Conservation (phyloP, 2,888 invertebrate species). For the Dione juno region DNA sequence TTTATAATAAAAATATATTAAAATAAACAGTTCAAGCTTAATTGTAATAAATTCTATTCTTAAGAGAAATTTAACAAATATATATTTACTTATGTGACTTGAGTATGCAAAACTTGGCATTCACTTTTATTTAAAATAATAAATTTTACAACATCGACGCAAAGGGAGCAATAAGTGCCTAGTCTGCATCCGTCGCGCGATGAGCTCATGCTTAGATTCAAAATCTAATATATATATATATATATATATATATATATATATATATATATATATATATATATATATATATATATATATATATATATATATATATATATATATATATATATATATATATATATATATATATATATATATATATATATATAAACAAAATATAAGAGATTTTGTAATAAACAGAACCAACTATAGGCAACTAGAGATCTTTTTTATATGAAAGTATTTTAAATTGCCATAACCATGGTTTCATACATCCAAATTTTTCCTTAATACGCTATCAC, state of each 20-base stretch:
- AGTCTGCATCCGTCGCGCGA: conserved; percentile 13
- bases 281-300: too few species aligned
- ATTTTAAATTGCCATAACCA: too few species aligned
- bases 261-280: too few species aligned
- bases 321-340: too few species aligned
- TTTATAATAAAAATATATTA: not conserved
- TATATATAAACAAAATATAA: conserved; percentile 9
- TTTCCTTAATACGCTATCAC: not conserved
- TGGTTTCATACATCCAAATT: not conserved
- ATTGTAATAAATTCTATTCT: not conserved
- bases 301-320: too few species aligned
- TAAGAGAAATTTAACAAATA: not conserved
- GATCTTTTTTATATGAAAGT: too few species aligned
- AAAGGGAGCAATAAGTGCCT: conserved; percentile 22
- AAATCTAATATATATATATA: conserved; percentile 21
- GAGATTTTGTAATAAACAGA: not conserved
- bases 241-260: too few species aligned
- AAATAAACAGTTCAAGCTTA: not conserved
- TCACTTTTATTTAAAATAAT: conserved; percentile 11
- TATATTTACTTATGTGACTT: not conserved
- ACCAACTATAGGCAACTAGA: too few species aligned
- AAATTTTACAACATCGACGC: conserved; percentile 9
- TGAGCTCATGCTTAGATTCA: conserved; percentile 23
- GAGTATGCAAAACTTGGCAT: conserved; percentile 6
- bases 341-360: too few species aligned